Base-by-base conservation (phyloP, 1,140 invertebrate species). In the Diabrotica undecimpunctata region DNA sequence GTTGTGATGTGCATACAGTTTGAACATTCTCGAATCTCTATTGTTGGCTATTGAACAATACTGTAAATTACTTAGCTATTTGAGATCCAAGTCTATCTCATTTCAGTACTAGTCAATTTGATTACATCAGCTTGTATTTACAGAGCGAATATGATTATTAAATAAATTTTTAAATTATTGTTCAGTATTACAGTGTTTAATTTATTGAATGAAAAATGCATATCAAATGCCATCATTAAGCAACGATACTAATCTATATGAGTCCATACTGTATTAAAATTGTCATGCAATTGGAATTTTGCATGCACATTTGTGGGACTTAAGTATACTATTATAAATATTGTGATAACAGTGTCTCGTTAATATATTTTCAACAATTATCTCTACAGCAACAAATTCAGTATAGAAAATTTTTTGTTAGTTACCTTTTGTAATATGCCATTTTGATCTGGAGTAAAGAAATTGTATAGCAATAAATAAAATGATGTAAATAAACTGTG, bases 171-270 rank as follows among this genome's bases (percentile, higher is more conserved):
- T 62, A 65, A 66, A 68, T 68, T 68, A 65, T 62, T 66, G 46
- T 66, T 69, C 67, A 69, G 67, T 69, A 69, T 69, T 69, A 69
- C 13, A 50, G 9, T 60, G 8, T 60, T n/a, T 67, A 69, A 69
- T 66, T 69, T 65, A 69, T 69, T 69, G 41, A 14, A 54, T 36
- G 14, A 9, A 51, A 51, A 51, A 9, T 39, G 38, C 25, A 62
- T 62, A 53, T 53, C 56, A 51, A 10, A 60, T 50, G 39, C 39
- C 41, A 51, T 57, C 9, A 51, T 60, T 13, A 50, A 25, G 36
- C 9, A 11, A n/a, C 25, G 36, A n/a, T 36, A 10, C 36, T 57
- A 11, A 6, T 37, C 36, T 11, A 57, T 11, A 57, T 13, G 10
- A 54, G 53, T 9, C 13, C 10, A 54, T n/a, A 14, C 1, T 2